Base-by-base conservation (phyloP, 2,113 vertebrate genomes). In the Thamnophis sirtalis region DNA sequence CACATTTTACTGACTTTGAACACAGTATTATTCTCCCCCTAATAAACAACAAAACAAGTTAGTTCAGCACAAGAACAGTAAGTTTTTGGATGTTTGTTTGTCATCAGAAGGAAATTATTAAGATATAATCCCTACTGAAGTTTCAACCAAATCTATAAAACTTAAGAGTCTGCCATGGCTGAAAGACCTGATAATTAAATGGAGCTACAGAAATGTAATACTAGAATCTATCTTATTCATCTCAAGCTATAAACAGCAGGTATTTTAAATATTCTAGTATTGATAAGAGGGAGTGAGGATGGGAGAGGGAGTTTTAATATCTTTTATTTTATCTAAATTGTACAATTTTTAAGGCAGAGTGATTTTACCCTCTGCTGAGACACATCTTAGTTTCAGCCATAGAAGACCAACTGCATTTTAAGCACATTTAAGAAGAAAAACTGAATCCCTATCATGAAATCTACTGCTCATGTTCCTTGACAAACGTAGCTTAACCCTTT, bases 1-100 rank as follows among this genome's bases (percentile, higher is more conserved):
- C 85, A 50, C 89, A 63, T 84, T 95, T 28, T 90, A 92, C 86
- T 94, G 91, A 11, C 91, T 0, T 5, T 5, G 54, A 73, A 50
- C 26, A 50, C 24, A 9, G 56, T 28, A 26, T 63, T 56, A 33
- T 91, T 58, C 85, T 13, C 93, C 89, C 89, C 88, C 90, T 91
- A 17, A 90, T 33, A 86, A 94, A 90, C 86, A 93, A 91, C 0
- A 0, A 48, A 93, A 80, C 15, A 94, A 88, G 38, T 60, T 60
- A 60, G 58, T 26, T 60, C 24, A 33, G 63, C 24, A 68, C 11
- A 80, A 80, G 19, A 43, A 21, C 33, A 21, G 33, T 80, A 80
- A 21, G 33, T 1, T 80, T 80, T 80, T 80, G 7, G 17, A 80
- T 43, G 33, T 17, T 80, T 80, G 33, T 43, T 80, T 80, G 33